These are phyloP conservation scores for Dendrolimus punctatus DNA, from an alignment of 1,140 invertebrate genomes.

Conservation along the genomic window DNA sequence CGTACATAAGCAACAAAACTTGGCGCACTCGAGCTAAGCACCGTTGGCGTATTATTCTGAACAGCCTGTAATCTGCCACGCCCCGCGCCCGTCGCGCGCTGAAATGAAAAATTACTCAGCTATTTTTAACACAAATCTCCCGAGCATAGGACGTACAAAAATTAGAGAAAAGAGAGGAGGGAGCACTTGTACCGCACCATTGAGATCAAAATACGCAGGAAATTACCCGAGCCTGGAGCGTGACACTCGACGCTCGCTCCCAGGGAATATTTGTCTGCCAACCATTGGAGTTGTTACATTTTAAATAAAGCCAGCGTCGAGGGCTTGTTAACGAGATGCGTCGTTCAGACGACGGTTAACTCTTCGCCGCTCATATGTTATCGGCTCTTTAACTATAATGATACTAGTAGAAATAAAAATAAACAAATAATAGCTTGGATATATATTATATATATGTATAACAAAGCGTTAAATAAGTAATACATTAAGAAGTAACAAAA, in stretches of 20 bases:
- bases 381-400: constrained; percentile 1
- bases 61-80: constrained; percentile 64
- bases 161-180: constrained; percentile 66
- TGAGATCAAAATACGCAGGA: constrained; percentile 69
- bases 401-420: too few relatives aligned
- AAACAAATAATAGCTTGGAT: too few relatives aligned
- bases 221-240: constrained; percentile 57
- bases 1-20: constrained; percentile 42
- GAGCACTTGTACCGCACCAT: constrained; percentile 67
- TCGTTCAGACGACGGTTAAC: constrained; percentile 30
- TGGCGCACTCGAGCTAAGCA: constrained; percentile 48
- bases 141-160: constrained; percentile 67
- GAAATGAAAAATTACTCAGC: constrained; percentile 67
- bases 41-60: constrained; percentile 57
- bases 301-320: constrained; percentile 59
- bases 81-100: constrained; percentile 59
- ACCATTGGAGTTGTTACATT: constrained; percentile 60
- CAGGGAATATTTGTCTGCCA: constrained; percentile 62
- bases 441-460: too few relatives aligned
- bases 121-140: constrained; percentile 64
- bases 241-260: constrained; percentile 17
- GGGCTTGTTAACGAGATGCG: constrained; percentile 46
- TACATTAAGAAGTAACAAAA: too few relatives aligned
- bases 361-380: constrained; percentile 19
- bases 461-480: too few relatives aligned